phyloP scores from a whole-genome alignment of 2,113 vertebrate species.

The Pogonocichla stellata region DNA sequence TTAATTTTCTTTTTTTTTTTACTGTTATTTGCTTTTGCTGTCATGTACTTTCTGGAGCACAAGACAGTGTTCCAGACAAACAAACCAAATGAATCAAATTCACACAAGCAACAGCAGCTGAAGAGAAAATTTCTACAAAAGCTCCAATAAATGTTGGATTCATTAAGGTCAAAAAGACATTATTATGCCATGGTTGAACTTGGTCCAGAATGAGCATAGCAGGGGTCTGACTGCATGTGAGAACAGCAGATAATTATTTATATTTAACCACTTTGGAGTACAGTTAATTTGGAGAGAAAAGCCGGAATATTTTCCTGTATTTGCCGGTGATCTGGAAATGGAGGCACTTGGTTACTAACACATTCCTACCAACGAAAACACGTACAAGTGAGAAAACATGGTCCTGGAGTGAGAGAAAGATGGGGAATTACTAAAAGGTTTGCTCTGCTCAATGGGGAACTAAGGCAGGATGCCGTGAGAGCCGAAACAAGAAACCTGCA shows the following conservation, averaged over 20 bases:
- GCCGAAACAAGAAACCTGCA: background rate
- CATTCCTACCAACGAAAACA: background rate
- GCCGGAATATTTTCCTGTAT: background rate
- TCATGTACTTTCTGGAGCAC: background rate
- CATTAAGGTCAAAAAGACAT: background rate
- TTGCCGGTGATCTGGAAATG: background rate
- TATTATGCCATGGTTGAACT: background rate
- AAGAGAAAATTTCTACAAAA: background rate
- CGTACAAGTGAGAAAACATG: rapidly evolving
- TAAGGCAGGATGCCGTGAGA: background rate
- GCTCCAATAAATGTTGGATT: background rate
- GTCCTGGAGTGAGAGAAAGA: background rate
- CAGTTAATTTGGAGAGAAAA: background rate
- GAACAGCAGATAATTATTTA: background rate
- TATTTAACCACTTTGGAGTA: background rate
- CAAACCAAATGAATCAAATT: background rate
- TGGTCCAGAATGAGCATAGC: background rate
- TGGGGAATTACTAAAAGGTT: background rate
- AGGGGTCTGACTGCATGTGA: background rate
- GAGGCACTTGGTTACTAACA: background rate
- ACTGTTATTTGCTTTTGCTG: background rate
- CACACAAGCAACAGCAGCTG: background rate
- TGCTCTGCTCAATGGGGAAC: background rate
- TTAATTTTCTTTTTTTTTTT: background rate
- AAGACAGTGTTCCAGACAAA: background rate